Base-by-base conservation (phyloP, 1,140 invertebrate species). In the Saxidomus purpurata region DNA sequence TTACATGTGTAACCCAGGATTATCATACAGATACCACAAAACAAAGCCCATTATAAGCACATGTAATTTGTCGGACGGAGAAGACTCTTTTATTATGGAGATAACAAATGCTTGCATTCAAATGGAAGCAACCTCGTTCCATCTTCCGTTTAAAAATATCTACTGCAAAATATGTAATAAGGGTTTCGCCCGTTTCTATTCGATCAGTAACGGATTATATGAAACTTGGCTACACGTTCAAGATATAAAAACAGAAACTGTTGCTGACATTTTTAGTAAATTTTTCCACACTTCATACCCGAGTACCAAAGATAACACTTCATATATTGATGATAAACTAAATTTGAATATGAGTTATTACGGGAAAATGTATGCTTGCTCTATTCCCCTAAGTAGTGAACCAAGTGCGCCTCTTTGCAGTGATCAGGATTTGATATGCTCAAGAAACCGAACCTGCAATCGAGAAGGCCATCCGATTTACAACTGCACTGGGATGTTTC, bases 1-100 rank as follows among this genome's bases (percentile, higher is more conserved):
- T 13, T 82, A 47, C 22, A 67, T 82, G 0, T 82, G 80, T 40
- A 82, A 82, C 31, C 80, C 59, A 22, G 80, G 80, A 19, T n/a
- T 71, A 28, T 36, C 67, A 22, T 38, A 22, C 6, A 1, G 6
- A 38, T 71, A 71, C 36, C 22, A 71, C 36, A 4, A 38, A n/a
- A 38, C 3, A 0, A 71, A 71, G 38, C 22, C 34, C 28, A 6
- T 38, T 1, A 71, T 71, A 1, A 38, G 34, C 34, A 71, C 31
- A 17, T 71, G 67, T 38, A 19, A 71, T 40, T 17, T 2, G 0
- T 11, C 8, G 2, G 11, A 40, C 4, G 38, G 67, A 19, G 6
- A n/a, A 3, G 19, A 19, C 4, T 9, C 6, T 28, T 4, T 9
- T 59, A 19, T n/a, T 71, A 8, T 3, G 4, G 34, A 71, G 1